A percentile compares a stretch with the other conserved stretches of the same genome.
Evolutionary conservation across 2,888 invertebrate species (phyloP).

Genomic region (Polyommatus iphigenia): DNA sequence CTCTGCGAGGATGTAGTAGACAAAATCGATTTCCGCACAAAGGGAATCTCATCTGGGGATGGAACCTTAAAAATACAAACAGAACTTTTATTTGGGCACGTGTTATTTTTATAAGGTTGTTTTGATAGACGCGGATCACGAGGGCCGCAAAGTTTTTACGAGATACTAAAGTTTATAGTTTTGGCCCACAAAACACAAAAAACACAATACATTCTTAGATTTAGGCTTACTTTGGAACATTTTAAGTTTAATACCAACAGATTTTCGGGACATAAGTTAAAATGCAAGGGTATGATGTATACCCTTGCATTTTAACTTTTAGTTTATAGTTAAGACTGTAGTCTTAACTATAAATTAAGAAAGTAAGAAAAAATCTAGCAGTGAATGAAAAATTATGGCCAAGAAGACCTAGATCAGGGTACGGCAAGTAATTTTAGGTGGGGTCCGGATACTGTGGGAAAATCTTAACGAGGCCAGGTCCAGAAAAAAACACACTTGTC

Average conservation of each 20-base stretch:
- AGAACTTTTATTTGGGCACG: constrained; percentile 2
- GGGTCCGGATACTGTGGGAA: too few relatives aligned
- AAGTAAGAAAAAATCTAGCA: too few relatives aligned
- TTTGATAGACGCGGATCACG: background rate
- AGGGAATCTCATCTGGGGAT: background rate
- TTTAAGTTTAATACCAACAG: background rate
- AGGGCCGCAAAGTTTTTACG: background rate
- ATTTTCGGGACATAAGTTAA: background rate
- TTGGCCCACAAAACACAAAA: background rate
- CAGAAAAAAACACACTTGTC: too few relatives aligned
- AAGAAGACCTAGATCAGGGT: too few relatives aligned
- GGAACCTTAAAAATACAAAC: background rate
- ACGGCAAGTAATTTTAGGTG: too few relatives aligned
- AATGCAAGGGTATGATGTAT: too few relatives aligned
- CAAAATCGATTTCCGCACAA: background rate
- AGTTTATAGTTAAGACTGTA: too few relatives aligned
- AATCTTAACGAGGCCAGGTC: too few relatives aligned
- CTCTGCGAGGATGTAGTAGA: background rate
- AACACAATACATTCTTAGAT: background rate
- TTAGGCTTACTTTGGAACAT: background rate
- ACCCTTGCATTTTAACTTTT: too few relatives aligned
- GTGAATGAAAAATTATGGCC: too few relatives aligned
- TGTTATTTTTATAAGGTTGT: background rate
- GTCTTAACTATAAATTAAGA: too few relatives aligned
- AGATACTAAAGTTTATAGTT: constrained; percentile 9